phyloP scores from a whole-genome alignment of 2,113 vertebrate genomes.

The Caranx ignobilis region DNA sequence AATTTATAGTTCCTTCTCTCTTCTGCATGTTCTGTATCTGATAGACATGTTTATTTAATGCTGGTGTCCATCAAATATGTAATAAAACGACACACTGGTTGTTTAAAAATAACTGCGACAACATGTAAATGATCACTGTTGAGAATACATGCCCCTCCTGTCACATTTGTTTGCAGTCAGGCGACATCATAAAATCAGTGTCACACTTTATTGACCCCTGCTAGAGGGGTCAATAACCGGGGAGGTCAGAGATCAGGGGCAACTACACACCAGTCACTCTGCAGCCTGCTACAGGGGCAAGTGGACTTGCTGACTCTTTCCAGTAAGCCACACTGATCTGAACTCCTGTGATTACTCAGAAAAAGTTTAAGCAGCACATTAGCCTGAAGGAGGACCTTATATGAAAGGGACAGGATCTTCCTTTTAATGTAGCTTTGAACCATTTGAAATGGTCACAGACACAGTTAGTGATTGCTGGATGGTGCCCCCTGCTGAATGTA shows the following conservation, averaged over 20 bases:
- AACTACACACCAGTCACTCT: slow-evolving; percentile 3
- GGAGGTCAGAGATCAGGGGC: slow-evolving; percentile 45
- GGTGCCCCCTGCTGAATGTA: slow-evolving; percentile 26
- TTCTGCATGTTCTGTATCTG: slow-evolving; percentile 51
- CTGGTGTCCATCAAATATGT: slow-evolving; percentile 47
- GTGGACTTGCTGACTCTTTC: slow-evolving; percentile 5
- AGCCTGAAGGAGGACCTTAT: slow-evolving; percentile 1
- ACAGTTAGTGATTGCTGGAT: background rate
- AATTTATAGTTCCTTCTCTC: slow-evolving; percentile 45
- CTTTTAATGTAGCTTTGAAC: background rate
- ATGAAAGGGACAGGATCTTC: slow-evolving; percentile 7
- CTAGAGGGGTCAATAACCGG: too few species aligned
- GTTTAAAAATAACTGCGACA: slow-evolving; percentile 19
- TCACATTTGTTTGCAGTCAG: background rate
- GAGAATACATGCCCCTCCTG: slow-evolving; percentile 3
- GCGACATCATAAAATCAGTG: slow-evolving; percentile 28
- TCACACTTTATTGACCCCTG: slow-evolving; percentile 4
- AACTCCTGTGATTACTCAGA: slow-evolving; percentile 6
- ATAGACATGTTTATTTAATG: slow-evolving; percentile 66
- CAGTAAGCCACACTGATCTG: background rate
- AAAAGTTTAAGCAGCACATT: background rate
- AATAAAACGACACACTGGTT: slow-evolving; percentile 3
- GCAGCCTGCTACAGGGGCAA: background rate
- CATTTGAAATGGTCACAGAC: background rate
- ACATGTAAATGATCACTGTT: slow-evolving; percentile 40